These are phyloP conservation scores for Drosophila pectinifera DNA, from an alignment of 1,140 invertebrate genomes.

Conservation along the genomic window DNA sequence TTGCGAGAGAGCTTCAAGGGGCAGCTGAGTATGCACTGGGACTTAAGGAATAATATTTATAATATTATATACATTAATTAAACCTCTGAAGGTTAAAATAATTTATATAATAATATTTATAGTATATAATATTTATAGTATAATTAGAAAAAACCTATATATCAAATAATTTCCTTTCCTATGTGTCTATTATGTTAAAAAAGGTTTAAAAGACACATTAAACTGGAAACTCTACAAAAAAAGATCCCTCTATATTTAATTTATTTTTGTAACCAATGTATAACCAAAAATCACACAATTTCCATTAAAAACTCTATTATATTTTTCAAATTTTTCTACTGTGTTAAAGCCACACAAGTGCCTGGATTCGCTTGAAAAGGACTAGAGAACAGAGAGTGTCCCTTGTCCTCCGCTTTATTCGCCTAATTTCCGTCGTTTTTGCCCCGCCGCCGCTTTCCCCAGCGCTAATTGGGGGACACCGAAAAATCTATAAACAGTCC, in stretches of 20 bases:
- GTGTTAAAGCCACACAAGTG: conserved; percentile 3
- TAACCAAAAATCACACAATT: no score
- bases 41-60: no score
- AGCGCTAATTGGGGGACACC: conserved; percentile 66
- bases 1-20: conserved; percentile 6
- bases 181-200: no score
- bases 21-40: conserved; percentile 46
- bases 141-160: no score
- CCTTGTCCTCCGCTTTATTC: conserved; percentile 48
- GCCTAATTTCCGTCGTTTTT: conserved; percentile 64
- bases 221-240: no score
- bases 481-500: conserved; percentile 71
- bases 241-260: no score
- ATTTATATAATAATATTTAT: no score
- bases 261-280: no score
- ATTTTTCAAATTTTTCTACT: not conserved
- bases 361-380: not conserved
- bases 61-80: not conserved
- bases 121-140: no score
- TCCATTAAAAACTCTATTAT: no score
- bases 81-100: not conserved
- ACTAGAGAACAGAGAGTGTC: not conserved
- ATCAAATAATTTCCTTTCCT: no score
- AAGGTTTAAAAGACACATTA: no score
- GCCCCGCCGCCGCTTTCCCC: conserved; percentile 14